These are phyloP conservation scores for Trachymyrmex septentrionalis DNA, from an alignment of 1,140 invertebrate species.

Conservation along the genomic window DNA sequence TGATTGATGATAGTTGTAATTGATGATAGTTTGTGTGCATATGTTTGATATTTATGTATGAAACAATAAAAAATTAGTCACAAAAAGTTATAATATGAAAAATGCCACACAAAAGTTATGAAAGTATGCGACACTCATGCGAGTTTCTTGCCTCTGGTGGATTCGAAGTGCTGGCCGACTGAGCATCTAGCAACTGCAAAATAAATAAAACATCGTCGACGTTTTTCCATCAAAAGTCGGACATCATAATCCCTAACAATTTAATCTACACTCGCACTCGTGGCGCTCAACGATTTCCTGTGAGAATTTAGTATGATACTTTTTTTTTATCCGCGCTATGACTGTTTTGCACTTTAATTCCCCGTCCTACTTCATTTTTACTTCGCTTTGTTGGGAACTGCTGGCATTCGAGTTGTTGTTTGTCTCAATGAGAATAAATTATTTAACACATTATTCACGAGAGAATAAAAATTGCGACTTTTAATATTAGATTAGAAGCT, in stretches of 20 bases:
- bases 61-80: constrained; percentile 18
- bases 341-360: constrained; percentile 53
- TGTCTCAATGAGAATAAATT: constrained; percentile 34
- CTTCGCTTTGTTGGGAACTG: constrained; percentile 11
- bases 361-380: constrained; percentile 59
- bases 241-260: constrained; percentile 62
- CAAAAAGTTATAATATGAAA: not conserved
- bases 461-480: constrained; percentile 14
- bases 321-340: not conserved
- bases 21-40: not conserved
- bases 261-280: constrained; percentile 51
- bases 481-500: constrained; percentile 44
- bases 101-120: constrained; percentile 29
- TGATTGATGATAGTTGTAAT: not conserved
- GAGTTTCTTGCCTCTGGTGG: constrained; percentile 60
- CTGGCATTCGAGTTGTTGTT: constrained; percentile 30
- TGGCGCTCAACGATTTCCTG: constrained; percentile 51
- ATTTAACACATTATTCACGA: constrained; percentile 12
- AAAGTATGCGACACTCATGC: constrained; percentile 41
- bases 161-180: constrained; percentile 15
- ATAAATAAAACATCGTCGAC: constrained; percentile 51
- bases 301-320: constrained; percentile 38
- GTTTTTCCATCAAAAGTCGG: constrained; percentile 38
- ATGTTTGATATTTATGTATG: not conserved
- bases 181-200: constrained; percentile 60